phyloP scores from a whole-genome alignment of 1,140 invertebrate genomes.

The Habropoda laboriosa region DNA sequence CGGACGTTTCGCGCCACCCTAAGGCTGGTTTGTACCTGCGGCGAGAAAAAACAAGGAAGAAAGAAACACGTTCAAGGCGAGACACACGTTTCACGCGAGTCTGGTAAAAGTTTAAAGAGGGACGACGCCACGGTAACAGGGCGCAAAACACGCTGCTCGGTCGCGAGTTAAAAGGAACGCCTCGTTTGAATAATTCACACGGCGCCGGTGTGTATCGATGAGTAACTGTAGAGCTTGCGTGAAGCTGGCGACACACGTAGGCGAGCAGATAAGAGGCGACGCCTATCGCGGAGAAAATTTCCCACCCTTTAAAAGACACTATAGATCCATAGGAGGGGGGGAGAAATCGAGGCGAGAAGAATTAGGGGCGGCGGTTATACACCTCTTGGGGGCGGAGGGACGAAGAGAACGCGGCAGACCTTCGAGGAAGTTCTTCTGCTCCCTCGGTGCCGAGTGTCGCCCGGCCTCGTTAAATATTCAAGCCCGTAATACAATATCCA shows the following conservation, averaged over 20 bases:
- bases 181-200: constrained; percentile 54
- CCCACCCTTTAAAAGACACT: too few species aligned
- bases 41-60: too few species aligned
- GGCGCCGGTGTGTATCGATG: too few species aligned
- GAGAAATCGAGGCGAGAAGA: constrained; percentile 67
- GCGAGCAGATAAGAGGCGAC: constrained; percentile 49
- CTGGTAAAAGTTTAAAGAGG: constrained; percentile 20
- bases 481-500: constrained; percentile 80
- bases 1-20: not conserved
- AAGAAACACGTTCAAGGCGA: too few species aligned
- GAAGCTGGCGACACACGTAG: constrained; percentile 57
- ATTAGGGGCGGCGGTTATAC: constrained; percentile 62
- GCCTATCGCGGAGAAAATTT: constrained; percentile 45
- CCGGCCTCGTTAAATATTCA: constrained; percentile 80
- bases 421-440: constrained; percentile 63
- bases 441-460: constrained; percentile 72
- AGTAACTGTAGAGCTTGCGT: constrained; percentile 5
- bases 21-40: too few species aligned
- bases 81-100: too few species aligned
- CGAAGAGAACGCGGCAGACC: constrained; percentile 40
- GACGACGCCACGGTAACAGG: constrained; percentile 26
- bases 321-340: too few species aligned
- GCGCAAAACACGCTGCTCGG: constrained; percentile 45
- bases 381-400: constrained; percentile 28
- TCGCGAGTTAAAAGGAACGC: constrained; percentile 33